A percentile compares a stretch with the other conserved stretches of the same genome.
Conservation (phyloP, 2,113 vertebrate species). For the Scatophagus argus region DNA sequence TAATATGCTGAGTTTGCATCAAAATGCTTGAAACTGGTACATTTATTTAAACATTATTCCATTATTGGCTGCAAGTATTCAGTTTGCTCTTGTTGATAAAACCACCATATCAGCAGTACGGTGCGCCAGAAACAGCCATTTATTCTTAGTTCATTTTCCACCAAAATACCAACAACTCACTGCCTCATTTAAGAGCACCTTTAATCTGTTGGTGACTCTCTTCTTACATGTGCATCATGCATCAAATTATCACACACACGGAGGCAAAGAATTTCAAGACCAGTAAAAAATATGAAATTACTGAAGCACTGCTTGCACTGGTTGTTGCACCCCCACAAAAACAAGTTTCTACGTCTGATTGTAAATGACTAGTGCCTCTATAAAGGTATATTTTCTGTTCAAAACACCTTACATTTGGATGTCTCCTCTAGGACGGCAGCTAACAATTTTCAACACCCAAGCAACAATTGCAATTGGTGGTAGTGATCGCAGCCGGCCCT, state of each 20-base stretch:
- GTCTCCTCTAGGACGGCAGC: conserved; percentile 89
- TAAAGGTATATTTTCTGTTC: neutral
- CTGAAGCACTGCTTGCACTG: neutral
- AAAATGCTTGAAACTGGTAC: no score
- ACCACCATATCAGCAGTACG: no score
- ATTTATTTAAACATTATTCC: no score
- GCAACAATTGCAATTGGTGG: conserved; percentile 96
- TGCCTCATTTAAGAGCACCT: conserved; percentile 2
- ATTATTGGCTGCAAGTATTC: no score
- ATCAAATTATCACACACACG: neutral
- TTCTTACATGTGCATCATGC: no score
- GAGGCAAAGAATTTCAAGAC: neutral
- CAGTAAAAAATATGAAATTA: neutral
- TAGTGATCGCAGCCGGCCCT: conserved; percentile 92
- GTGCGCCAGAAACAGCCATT: no score
- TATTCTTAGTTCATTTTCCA: no score
- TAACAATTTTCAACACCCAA: conserved; percentile 99
- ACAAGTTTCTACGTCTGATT: neutral
- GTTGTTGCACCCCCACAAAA: neutral
- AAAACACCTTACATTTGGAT: conserved; percentile 32
- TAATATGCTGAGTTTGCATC: no score
- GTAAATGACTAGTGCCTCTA: neutral
- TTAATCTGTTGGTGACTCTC: no score
- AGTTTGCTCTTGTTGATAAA: no score
- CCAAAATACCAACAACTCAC: no score